Base-by-base conservation (phyloP, 1,140 invertebrate species). In the Aleiodes sp. region DNA sequence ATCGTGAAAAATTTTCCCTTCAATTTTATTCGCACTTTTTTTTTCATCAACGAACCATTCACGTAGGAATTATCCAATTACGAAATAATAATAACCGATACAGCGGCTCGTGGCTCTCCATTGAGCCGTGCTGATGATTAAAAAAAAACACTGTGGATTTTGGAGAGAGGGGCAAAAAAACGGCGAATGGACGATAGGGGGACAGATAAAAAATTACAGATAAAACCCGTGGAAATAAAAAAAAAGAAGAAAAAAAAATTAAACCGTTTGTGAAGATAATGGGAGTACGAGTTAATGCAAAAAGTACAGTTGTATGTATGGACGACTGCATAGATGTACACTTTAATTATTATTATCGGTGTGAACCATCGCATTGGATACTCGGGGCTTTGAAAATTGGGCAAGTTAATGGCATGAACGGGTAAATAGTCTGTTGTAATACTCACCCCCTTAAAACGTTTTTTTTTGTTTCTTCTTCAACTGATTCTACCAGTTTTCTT, bases 341-440 rank as follows among this genome's bases (percentile, higher is more conserved):
- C 46, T 43, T 43, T 43, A 43, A 43, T 52, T 52, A 52, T 52
- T 52, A 52, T 52, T 52, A 52, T 52, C 46, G 46, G 46, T 52
- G 46, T 21, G 46, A 52, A 52, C 46, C 46, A 52, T 52, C 46
- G 46, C 16, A 24, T 52, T 16, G 46, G 21, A 24, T 52, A 4
- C 16, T 6, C 41, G n/a, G 41, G 41, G 41, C 46, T 52, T 21
- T 24, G 46, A 16, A 9, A 21, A 52, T 4, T 52, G 6, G 1
- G 46, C 21, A 21, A 24, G 46, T 24, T 52, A 52, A 52, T 52
- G 10, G 46, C 46, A 52, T 16, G 46, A 52, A 52, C 46, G 16
- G 46, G 46, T 52, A 52, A 52, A 52, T 52, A 52, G 16, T 52
- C 21, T 9, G 46, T 43, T 52, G 46, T 52, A 52, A 52, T 16